Evolutionary conservation across 2,113 vertebrate genomes (phyloP).

Genomic region (Halcyon malimbica): DNA sequence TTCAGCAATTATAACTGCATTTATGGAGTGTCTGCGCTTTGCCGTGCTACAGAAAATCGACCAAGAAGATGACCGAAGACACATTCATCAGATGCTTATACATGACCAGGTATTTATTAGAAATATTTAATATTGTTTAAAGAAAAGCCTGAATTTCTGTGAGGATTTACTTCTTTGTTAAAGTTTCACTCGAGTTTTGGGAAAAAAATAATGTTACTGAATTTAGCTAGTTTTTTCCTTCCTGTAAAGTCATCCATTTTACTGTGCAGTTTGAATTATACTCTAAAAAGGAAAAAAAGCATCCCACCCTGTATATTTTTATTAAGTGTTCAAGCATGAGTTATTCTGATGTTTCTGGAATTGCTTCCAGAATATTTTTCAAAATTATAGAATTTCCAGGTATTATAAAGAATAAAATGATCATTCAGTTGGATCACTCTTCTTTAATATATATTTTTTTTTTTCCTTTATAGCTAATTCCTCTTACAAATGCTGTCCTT

Average conservation of each 20-base stretch:
- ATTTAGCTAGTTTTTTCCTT: neutral
- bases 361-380: neutral
- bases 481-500: constrained; percentile 81
- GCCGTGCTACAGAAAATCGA: constrained; percentile 79
- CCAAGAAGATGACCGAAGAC: constrained; percentile 70
- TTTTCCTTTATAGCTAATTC: constrained; percentile 82
- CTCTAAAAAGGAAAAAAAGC: neutral
- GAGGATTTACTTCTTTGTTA: neutral
- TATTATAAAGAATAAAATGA: neutral
- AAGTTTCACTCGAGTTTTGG: neutral
- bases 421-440: neutral
- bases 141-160: neutral
- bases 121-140: neutral
- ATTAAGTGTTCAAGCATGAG: neutral
- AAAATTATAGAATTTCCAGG: neutral
- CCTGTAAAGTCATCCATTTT: neutral
- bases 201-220: neutral
- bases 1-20: constrained; percentile 82
- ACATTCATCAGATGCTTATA: constrained; percentile 85
- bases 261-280: neutral
- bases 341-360: neutral
- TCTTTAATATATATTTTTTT: neutral
- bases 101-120: constrained; percentile 83
- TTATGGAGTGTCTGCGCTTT: constrained; percentile 90
- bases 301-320: neutral